phyloP scores from a whole-genome alignment of 2,888 invertebrate species.

The Beris chalybata region DNA sequence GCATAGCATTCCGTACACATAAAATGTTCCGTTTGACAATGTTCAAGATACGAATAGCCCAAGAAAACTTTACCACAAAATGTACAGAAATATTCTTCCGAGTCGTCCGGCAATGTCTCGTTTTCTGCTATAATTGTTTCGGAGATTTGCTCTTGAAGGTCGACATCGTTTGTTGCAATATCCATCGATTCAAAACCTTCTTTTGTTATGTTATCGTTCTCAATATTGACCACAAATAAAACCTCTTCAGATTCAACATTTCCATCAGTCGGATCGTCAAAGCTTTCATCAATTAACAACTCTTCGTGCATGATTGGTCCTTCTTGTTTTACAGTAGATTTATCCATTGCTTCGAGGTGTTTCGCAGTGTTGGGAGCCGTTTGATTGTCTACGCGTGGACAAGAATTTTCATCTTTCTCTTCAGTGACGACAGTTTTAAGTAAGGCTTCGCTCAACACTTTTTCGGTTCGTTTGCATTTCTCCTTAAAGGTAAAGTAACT shows the following conservation, averaged over 20 bases:
- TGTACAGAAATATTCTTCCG: constrained; percentile 3
- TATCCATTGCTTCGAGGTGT: background rate
- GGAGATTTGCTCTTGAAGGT: too few species aligned
- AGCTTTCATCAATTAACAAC: background rate
- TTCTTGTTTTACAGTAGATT: background rate
- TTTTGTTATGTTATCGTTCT: too few species aligned
- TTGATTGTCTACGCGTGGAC: background rate
- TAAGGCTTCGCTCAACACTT: constrained; percentile 16
- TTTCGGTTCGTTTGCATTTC: constrained; percentile 35
- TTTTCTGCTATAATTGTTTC: too few species aligned
- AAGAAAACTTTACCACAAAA: constrained; percentile 13
- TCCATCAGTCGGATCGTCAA: background rate
- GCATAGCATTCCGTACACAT: constrained; percentile 20
- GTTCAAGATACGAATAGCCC: background rate
- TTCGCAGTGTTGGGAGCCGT: background rate
- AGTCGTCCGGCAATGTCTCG: too few species aligned
- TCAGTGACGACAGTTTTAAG: constrained; percentile 3
- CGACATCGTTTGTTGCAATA: too few species aligned
- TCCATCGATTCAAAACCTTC: too few species aligned
- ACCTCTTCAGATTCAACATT: background rate
- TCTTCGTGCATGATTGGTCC: background rate
- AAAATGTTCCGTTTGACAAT: background rate
- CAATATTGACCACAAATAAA: too few species aligned
- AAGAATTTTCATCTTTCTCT: background rate
- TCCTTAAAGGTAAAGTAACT: constrained; percentile 37